phyloP scores from a whole-genome alignment of 2,113 vertebrate species.

The Syngnathus floridae region DNA sequence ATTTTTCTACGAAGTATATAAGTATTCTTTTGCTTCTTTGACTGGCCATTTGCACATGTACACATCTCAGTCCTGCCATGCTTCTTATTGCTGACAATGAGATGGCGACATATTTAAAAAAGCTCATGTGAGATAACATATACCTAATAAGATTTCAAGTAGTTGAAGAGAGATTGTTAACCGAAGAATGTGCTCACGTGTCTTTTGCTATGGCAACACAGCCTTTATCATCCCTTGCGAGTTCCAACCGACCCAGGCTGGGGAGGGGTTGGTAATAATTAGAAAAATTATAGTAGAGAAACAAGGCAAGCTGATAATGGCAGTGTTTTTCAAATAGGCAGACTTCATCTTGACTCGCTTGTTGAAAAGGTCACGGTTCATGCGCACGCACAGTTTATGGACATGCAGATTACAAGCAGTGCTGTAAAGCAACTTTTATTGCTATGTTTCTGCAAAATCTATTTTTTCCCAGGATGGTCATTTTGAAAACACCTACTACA shows the following conservation, averaged over 20 bases:
- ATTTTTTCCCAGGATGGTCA: slow-evolving; percentile 67
- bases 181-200: slow-evolving; percentile 19
- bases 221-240: slow-evolving; percentile 11
- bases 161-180: slow-evolving; percentile 15
- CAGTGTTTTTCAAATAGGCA: background rate
- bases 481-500: slow-evolving; percentile 89
- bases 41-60: background rate
- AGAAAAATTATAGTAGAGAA: background rate
- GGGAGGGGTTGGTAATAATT: slow-evolving; percentile 7
- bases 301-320: background rate
- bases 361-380: background rate
- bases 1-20: slow-evolving; percentile 76
- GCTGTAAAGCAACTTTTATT: background rate
- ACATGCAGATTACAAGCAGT: background rate
- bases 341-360: background rate
- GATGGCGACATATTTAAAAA: background rate
- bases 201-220: slow-evolving; percentile 25
- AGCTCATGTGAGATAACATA: too few relatives aligned
- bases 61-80: background rate
- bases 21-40: background rate
- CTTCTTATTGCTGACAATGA: background rate
- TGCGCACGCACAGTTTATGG: background rate
- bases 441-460: too few relatives aligned
- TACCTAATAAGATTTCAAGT: background rate
- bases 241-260: background rate